Base-by-base conservation (phyloP, 2,113 vertebrate genomes). In the Spea multiplicata region DNA sequence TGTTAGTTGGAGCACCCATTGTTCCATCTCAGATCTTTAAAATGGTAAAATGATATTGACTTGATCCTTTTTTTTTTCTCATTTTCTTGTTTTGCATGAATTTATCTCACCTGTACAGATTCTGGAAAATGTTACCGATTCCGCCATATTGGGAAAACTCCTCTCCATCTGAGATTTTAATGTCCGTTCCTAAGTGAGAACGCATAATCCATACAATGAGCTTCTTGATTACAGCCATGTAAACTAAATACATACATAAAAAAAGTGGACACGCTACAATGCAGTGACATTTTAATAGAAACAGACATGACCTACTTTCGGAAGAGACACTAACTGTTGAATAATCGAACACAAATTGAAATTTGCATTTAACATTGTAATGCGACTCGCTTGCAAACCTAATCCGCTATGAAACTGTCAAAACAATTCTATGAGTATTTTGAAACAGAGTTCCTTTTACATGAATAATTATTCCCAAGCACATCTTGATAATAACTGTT, bases 401-500 rank as follows among this genome's bases (percentile, higher is more conserved):
- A 73, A 65, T 66, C 52, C 68, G 49, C 61, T 13, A 59, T 47
- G 30, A 66, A 73, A 55, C 70, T 79, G 70, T 79, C 76, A 73
- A 46, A 79, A 62, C 61, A 71, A 72, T 72, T 71, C 59, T 10
- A 66, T 12, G 48, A 45, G 59, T 65, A 4, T 50, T 72, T 65
- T 14, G 68, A 78, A 65, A 50, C 59, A 57, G 44, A 71, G 30
- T 13, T 79, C 66, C 70, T 79, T 66, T 45, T 73, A 73, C 69
- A 66, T 47, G 68, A 72, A 73, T 79, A 79, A 79, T 66, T 79
- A 66, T 71, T 72, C 30, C 70, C 45, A n/a, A 45, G 69, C 14
- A 47, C 61, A 53, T 70, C 44, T 69, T 8, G 75, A 69, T 76
- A 76, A 69, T 76, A 76, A 70, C 59, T 61, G 66, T 47, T 66